phyloP scores from a whole-genome alignment of 2,113 vertebrate species.

The Phaetusa simplex region DNA sequence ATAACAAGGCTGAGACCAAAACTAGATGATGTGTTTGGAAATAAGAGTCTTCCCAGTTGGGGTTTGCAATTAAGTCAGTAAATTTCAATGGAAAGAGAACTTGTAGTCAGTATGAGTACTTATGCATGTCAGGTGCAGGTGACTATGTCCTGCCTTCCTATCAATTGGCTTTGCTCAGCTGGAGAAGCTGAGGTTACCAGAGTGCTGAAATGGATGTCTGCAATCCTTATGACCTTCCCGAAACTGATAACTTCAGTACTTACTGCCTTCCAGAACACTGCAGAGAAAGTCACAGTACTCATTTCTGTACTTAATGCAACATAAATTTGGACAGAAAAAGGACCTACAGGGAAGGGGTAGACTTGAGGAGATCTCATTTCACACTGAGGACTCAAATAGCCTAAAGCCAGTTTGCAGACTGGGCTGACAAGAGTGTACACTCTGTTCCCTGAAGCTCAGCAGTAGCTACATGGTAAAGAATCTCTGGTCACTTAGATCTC shows the following conservation, averaged over 20 bases:
- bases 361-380: neutral
- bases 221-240: neutral
- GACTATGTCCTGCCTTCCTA: neutral
- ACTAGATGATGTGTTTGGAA: neutral
- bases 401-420: neutral
- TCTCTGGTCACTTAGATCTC: neutral
- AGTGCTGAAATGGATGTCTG: neutral
- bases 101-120: neutral
- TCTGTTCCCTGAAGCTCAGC: neutral
- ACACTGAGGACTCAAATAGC: neutral
- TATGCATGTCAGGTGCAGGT: neutral
- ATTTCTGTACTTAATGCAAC: neutral
- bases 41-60: neutral
- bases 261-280: neutral
- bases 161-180: neutral
- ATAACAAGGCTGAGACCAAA: neutral
- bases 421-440: neutral
- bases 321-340: neutral
- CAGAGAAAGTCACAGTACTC: neutral
- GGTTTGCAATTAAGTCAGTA: neutral
- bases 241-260: neutral
- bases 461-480: accelerated
- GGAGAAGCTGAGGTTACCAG: neutral
- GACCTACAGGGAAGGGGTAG: neutral
- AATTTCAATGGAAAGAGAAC: neutral